Evolutionary conservation across 2,113 vertebrate species (phyloP), one percentile per base, ranked within the genome.

Genomic region (Leptosomus discolor): DNA sequence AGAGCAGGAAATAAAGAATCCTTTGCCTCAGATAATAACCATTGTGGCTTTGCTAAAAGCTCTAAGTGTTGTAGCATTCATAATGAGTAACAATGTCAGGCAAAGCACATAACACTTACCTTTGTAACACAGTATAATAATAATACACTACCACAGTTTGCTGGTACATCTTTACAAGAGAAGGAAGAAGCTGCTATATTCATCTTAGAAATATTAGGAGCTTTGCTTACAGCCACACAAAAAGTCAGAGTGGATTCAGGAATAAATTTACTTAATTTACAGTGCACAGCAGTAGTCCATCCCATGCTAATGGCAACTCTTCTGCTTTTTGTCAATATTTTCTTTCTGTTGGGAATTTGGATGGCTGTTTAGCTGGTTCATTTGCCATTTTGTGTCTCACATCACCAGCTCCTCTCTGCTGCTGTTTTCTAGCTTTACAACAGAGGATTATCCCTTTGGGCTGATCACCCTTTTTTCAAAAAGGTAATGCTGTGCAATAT

Each of bases 251-350:
- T 60, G 23, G 57, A 69, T 86, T 91, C 58, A 32, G 43, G 74
- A 95, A 93, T 65, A 93, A 81, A 93, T 94, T 70, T 65, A 57
- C 50, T 77, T 87, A 29, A 58, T 82, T 92, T 84, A 88, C 56
- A 56, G 39, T 21, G 43, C 63, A 75, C 16, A 37, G 46, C 64
- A 89, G 78, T 69, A 83, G 46, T 61, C 51, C 57, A 79, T 71
- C 32, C 77, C 67, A 54, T 58, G 51, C 32, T 85, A 91, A 92
- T 41, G 39, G 34, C 27, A 91, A 41, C 53, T 83, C 67, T 56
- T 85, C 46, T 32, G 24, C 10, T 78, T 78, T 85, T 83, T 78
- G 43, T 74, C 85, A 77, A 18, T 56, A 48, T 11, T 14, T 18
- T 64, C 67, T 81, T 94, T 87, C 45, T 76, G 4, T 8, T 30